These are phyloP conservation scores for Coccyzus lansbergi DNA, from an alignment of 2,797 vertebrate species.

Conservation along the genomic window DNA sequence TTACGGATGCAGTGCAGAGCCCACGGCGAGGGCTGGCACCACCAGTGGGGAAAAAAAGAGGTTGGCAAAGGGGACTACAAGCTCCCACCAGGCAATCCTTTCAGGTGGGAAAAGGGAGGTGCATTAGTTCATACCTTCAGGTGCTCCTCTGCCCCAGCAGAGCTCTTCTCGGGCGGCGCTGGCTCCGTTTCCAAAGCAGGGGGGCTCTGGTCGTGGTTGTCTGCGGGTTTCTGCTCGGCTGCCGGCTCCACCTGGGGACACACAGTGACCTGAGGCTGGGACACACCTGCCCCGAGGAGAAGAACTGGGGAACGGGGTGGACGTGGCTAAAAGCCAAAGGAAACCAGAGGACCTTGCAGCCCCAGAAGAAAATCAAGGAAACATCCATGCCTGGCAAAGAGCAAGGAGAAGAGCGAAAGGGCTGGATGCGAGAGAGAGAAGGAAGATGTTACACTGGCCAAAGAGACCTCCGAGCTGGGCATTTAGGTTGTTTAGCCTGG, in stretches of 20 bases:
- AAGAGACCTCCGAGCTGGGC: neutral
- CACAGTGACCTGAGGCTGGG: fast-evolving
- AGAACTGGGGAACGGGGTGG: fast-evolving
- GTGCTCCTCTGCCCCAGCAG: neutral
- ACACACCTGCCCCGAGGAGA: fast-evolving
- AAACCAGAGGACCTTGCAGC: neutral
- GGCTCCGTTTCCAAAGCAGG: neutral
- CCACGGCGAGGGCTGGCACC: fast-evolving
- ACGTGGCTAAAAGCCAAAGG: neutral
- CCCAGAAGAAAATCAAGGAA: neutral
- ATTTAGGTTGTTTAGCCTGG: no score
- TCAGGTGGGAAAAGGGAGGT: neutral
- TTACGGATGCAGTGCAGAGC: fast-evolving
- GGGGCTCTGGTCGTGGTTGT: neutral
- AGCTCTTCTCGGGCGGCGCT: fast-evolving
- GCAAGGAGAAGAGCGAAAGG: neutral
- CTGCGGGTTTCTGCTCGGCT: neutral
- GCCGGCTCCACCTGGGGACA: neutral
- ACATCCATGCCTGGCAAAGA: neutral
- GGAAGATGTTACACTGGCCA: fast-evolving
- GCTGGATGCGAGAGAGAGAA: neutral
- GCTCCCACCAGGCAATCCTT: neutral
- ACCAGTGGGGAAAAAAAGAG: fast-evolving
- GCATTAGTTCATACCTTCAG: neutral
- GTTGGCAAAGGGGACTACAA: neutral